Percentiles rank a stretch among this genome's conserved stretches.
These are phyloP conservation scores for Trichonephila inaurata DNA, from an alignment of 1,140 invertebrate genomes.

Conservation along the genomic window DNA sequence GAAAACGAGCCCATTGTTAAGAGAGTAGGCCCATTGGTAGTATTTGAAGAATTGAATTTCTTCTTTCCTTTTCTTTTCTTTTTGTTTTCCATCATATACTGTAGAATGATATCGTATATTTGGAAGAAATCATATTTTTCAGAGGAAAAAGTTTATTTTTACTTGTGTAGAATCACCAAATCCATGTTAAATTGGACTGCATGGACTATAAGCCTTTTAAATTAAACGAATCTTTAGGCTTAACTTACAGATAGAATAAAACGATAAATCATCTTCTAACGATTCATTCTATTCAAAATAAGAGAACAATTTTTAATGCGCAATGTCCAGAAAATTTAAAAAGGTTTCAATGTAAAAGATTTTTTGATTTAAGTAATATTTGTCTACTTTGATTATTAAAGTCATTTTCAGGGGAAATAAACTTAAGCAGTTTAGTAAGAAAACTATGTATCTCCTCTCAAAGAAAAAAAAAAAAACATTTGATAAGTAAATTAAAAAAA, in stretches of 20 bases:
- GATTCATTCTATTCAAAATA: neutral
- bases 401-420: too few relatives aligned
- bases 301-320: neutral
- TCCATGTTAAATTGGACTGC: constrained; percentile 24
- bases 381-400: neutral
- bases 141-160: constrained; percentile 16
- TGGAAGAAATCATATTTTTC: constrained; percentile 4
- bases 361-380: neutral
- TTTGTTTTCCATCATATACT: neutral
- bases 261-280: neutral
- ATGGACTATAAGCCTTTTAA: constrained; percentile 28
- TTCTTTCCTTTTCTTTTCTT: neutral
- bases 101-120: constrained; percentile 2
- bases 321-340: neutral
- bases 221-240: neutral
- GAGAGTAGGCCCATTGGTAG: constrained; percentile 18
- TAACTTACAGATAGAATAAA: neutral
- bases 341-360: neutral
- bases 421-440: too few relatives aligned
- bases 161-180: constrained; percentile 1
- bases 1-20: constrained; percentile 39
- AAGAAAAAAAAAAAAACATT: too few relatives aligned
- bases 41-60: constrained; percentile 8
- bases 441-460: too few relatives aligned
- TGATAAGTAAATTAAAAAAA: too few relatives aligned